A percentile compares a stretch with the other conserved stretches of the same genome.
phyloP scores from a whole-genome alignment of 1,140 invertebrate species.

The Drosophila sp. region DNA sequence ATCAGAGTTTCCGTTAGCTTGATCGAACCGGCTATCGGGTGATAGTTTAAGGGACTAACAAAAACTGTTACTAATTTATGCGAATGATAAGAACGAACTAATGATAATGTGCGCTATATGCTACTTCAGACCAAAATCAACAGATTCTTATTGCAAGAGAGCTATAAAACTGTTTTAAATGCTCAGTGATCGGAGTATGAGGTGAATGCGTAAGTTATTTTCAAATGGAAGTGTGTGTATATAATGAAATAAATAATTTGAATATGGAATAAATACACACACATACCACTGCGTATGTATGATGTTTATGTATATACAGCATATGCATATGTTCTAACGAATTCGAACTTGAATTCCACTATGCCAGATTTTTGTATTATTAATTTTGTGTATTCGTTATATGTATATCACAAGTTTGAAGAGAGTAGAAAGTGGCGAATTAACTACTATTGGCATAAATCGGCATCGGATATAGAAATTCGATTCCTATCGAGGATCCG shows the following conservation, averaged over 20 bases:
- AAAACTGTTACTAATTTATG: background rate
- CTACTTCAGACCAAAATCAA: background rate
- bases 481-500: background rate
- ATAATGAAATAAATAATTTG: slow-evolving; percentile 25
- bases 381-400: slow-evolving; percentile 42
- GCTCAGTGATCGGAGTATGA: background rate
- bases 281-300: background rate
- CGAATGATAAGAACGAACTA: too few relatives aligned
- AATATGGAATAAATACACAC: slow-evolving; percentile 12
- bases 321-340: slow-evolving; percentile 7
- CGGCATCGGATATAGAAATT: slow-evolving; percentile 12
- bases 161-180: background rate
- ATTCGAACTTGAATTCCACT: background rate
- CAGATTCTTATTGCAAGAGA: background rate
- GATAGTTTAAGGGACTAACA: background rate
- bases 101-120: background rate
- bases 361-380: slow-evolving; percentile 18
- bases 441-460: slow-evolving; percentile 66
- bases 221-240: slow-evolving; percentile 7
- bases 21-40: background rate
- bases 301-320: slow-evolving; percentile 23
- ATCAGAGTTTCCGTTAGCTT: background rate
- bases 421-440: slow-evolving; percentile 70
- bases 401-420: slow-evolving; percentile 78
- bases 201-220: slow-evolving; percentile 5